Base-by-base conservation (phyloP, 2,888 invertebrate species). In the Ptychoptera albimana region DNA sequence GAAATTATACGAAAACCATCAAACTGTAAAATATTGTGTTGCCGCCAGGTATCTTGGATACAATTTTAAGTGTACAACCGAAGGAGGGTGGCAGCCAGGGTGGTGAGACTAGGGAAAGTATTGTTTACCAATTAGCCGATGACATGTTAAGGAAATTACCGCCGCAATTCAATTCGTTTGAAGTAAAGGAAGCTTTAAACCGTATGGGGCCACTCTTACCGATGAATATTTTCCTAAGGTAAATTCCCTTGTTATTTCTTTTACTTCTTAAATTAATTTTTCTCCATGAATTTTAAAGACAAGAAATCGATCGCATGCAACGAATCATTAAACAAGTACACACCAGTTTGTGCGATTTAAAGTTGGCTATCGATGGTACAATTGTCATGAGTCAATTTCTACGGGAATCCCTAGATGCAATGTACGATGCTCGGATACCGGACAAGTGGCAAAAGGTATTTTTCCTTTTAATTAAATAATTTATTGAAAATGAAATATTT, bases 361-460 rank as follows among this genome's bases (percentile, higher is more conserved):
- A 92, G 62, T 70, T 94, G 49, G 96, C 96, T 11, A 94, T 96
- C 50, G 94, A 96, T 57, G 96, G 96, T 31, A 94, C 93, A 1
- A 94, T 96, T 53, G 84, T 96, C 23, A 96, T 96, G 94, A 93
- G 91, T 57, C 88, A 91, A 58, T 79, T 77, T 15, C 70, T 96
- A 30, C 72, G 87, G 48, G 84, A 85, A 53, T 85, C 92, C 0
- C 68, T 96, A 32, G 93, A 96, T 61, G 86, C 93, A 11, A 94
- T 96, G 89, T 94, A 91, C 59, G 94, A 96, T 61, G 94, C 94
- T 2, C 74, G 92, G 49, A 87, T 96, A 51, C 96, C 96, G 1
- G 82, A 82, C 47, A 75, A 75, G 48, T 96, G 96, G 94, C 76
- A 81, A 56, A 93, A 88, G 76, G 85, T 82, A 54, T 50, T 54